Conservation (phyloP, 2,888 invertebrate species). For the Phaonia tiefii region DNA sequence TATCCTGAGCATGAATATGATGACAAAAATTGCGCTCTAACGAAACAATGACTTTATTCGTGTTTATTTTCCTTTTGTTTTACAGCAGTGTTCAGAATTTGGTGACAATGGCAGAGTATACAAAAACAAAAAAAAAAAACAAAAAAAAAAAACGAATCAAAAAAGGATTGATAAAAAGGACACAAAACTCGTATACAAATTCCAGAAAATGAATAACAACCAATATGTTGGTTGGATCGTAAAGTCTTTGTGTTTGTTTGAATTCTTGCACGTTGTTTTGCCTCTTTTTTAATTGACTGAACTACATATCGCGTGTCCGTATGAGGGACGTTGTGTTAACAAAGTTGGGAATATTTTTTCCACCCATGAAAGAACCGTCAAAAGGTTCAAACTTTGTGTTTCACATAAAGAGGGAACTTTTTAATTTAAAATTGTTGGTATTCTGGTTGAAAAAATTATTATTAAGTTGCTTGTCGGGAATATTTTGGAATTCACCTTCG, state of each 20-base stretch:
- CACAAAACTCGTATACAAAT: constrained; percentile 30
- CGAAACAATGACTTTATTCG: constrained; percentile 64
- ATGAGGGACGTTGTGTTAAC: too few relatives aligned
- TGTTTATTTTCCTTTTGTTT: constrained; percentile 24
- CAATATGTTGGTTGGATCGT: constrained; percentile 61
- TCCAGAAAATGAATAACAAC: constrained; percentile 56
- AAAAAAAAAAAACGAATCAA: neutral
- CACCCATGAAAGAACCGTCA: too few relatives aligned
- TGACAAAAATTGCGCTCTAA: constrained; percentile 60
- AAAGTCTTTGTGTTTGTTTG: too few relatives aligned
- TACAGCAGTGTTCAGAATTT: constrained; percentile 53
- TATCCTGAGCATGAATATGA: constrained; percentile 37
- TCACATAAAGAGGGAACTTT: too few relatives aligned
- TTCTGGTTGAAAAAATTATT: too few relatives aligned
- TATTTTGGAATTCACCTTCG: too few relatives aligned
- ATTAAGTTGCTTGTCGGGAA: too few relatives aligned
- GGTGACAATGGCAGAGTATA: constrained; percentile 63
- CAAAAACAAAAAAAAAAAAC: constrained; percentile 22
- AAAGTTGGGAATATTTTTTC: too few relatives aligned
- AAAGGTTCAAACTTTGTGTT: too few relatives aligned
- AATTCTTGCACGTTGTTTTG: neutral
- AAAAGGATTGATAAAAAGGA: constrained; percentile 30
- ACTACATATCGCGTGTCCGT: too few relatives aligned
- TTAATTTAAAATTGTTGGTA: too few relatives aligned
- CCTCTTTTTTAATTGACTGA: too few relatives aligned